Base-by-base conservation (phyloP, 2,888 invertebrate species). In the Melitaea athalia region DNA sequence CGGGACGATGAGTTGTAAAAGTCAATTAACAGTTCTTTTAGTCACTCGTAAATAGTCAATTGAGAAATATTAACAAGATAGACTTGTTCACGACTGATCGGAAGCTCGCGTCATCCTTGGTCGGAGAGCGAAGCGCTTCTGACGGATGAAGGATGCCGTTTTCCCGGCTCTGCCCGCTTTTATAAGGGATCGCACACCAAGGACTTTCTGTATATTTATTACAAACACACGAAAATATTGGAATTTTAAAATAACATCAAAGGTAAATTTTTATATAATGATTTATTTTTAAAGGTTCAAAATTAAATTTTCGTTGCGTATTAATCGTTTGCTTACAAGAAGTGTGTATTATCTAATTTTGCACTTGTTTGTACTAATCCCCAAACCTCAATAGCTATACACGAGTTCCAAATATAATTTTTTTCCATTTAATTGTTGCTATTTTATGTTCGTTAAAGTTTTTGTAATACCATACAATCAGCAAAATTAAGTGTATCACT, bases 361-460 rank as follows among this genome's bases (percentile, higher is more conserved):
- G 53, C 14, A 53, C 31, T 53, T 53, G 53, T 53, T 53, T 14
- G 53, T 53, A 55, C 53, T 7, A 14, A 55, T 55, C 33, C n/a
- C 53, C 53, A 55, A 33, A 33, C 33, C 14, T 55, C 33, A n/a
- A 55, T 55, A 55, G 17, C 53, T 55, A 33, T 55, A n/a, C 12
- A n/a, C 33, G 33, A 55, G 14, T 31, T 55, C 31, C 33, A 31
- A n/a, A 24, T 53, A 55, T 24, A 24, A 2, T 24, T 24, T 55
- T 55, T 55, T 33, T 55, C 31, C 7, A 14, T 49, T 31, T 12
- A 33, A 33, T 24, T 11, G 14, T 31, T 1, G 6, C 2, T 14
- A 31, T 14, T 6, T 0, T 53, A 31, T 33, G 31, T 14, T 31
- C 14, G 33, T n/a, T 14, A 6, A n/a, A 4, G 14, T n/a, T 6